Evolutionary conservation across 2,797 vertebrate species (phyloP).

Genomic region (Tapirus indicus): DNA sequence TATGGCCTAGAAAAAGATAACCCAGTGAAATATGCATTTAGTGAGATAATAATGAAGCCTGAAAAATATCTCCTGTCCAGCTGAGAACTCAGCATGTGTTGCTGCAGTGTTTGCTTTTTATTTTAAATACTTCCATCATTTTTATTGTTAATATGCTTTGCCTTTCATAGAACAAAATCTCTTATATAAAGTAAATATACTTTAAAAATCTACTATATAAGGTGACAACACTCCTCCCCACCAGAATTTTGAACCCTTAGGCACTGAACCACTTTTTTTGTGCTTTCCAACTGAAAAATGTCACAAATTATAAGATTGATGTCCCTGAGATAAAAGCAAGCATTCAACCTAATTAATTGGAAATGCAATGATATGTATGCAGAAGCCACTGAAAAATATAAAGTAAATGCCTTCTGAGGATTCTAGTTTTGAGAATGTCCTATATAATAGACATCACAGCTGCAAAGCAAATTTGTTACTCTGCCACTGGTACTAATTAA

Average conservation of each 20-base stretch:
- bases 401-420: conserved; percentile 22
- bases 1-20: conserved; percentile 92
- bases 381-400: conserved; percentile 40
- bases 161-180: conserved; percentile 34
- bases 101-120: conserved; percentile 19
- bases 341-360: conserved; percentile 17
- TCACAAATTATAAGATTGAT: conserved; percentile 7
- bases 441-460: conserved; percentile 24
- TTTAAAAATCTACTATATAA: conserved; percentile 21
- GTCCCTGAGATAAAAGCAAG: conserved; percentile 50
- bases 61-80: conserved; percentile 21
- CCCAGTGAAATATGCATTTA: conserved; percentile 59
- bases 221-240: neutral
- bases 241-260: conserved; percentile 24
- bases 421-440: conserved; percentile 2
- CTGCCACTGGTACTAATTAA: conserved; percentile 23
- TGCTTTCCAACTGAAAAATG: conserved; percentile 35
- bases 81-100: conserved; percentile 11
- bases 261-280: neutral
- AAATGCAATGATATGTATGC: conserved; percentile 40
- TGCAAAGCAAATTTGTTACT: conserved; percentile 5
- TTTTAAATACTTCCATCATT: conserved; percentile 28
- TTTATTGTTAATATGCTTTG: conserved; percentile 37
- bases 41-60: conserved; percentile 36
- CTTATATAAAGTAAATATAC: conserved; percentile 2